Evolutionary conservation across 2,888 invertebrate genomes (phyloP), one percentile per base, ranked within the genome.

Genomic region (Elaeidobius kamerunicus): DNA sequence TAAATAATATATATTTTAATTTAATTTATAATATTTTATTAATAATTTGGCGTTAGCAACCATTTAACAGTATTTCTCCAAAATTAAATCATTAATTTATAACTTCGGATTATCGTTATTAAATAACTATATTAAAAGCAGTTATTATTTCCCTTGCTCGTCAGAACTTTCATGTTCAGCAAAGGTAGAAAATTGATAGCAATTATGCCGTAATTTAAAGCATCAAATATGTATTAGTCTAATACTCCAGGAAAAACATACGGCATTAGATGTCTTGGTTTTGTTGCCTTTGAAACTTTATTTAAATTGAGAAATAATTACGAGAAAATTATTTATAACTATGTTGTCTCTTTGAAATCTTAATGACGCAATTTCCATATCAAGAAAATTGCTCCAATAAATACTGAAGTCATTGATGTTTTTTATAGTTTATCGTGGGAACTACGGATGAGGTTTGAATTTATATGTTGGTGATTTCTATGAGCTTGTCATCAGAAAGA

Each of bases 381-480:
- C 41, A 52, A 43, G 46, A 46, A 52, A 52, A 52, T 52, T 47
- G 46, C 42, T 36, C 20, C 23, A 35, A 52, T 52, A 47, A 52
- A 46, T 42, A 51, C 39, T 16, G 34, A 51, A 45, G 14, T 16
- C n/a, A 38, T 44, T 44, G 20, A n/a, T 15, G 14, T 11, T 17
- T 23, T 12, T 35, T 44, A 35, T 30, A 45, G 30, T 42, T 30
- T 43, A 28, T 38, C 50, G 43, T 43, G 50, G 50, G 43, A 43
- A 50, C 28, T 9, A 19, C 9, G 15, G 12, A 16, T 9, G 12
- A 44, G 34, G 9, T 9, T 11, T 20, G 44, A 44, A 44, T 44
- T 44, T 44, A 32, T 44, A 20, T 23, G 18, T 23, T 34, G 18
- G 15, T 20, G 35, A 14, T 32, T 19, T 32, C 27, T 9, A 9